phyloP scores from a whole-genome alignment of 2,113 vertebrate genomes.

The Balaenoptera acutorostrata region DNA sequence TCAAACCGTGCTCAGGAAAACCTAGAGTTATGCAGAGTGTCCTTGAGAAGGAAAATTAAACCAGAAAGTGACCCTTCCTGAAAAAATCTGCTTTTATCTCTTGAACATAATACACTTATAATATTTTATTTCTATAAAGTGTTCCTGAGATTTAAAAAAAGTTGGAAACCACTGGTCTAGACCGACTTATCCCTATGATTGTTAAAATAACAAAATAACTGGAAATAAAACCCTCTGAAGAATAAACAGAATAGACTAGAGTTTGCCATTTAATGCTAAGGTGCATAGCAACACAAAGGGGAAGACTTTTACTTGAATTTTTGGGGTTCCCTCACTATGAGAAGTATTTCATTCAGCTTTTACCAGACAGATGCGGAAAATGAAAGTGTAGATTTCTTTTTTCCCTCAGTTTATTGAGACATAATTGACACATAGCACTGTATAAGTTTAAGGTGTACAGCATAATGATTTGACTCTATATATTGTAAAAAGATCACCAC shows the following conservation, averaged over 20 bases:
- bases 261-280: not conserved
- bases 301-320: not conserved
- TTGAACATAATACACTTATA: slow-evolving; percentile 1
- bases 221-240: not conserved
- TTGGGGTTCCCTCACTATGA: not conserved
- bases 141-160: not conserved
- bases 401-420: not conserved
- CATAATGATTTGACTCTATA: not conserved
- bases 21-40: not conserved
- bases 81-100: not conserved
- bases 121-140: not conserved
- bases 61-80: not conserved
- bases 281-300: not conserved
- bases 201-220: not conserved
- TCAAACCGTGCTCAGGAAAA: not conserved
- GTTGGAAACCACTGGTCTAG: not conserved
- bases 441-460: not conserved
- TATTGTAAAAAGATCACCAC: not conserved
- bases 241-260: not conserved
- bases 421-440: not conserved
- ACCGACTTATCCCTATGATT: not conserved
- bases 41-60: not conserved
- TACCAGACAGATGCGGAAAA: not conserved
- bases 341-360: not conserved
- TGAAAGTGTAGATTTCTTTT: not conserved